These are phyloP conservation scores for Lamellibrachia luymesi DNA, from an alignment of 1,140 invertebrate species.

Conservation along the genomic window DNA sequence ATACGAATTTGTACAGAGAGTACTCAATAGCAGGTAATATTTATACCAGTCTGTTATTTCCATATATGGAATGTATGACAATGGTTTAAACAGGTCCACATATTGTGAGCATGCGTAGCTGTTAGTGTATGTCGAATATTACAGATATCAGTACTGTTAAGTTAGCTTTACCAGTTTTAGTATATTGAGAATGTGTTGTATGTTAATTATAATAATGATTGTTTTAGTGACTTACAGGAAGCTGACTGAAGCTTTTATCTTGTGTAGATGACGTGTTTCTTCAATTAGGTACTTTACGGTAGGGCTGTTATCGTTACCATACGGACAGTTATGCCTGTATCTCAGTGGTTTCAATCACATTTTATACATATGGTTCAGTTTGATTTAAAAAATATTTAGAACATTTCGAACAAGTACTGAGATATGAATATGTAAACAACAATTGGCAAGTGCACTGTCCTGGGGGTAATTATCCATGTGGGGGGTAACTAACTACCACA, in stretches of 20 bases:
- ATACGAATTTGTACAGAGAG: background rate
- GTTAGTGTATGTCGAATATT: background rate
- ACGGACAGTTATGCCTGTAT: background rate
- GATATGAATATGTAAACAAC: background rate
- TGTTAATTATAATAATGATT: background rate
- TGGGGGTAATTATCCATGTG: background rate
- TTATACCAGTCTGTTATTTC: background rate
- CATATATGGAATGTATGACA: background rate
- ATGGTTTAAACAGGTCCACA: background rate
- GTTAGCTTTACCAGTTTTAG: background rate
- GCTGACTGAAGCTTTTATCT: background rate
- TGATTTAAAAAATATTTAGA: background rate
- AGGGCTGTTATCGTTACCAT: background rate
- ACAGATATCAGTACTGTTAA: background rate
- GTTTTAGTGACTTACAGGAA: background rate
- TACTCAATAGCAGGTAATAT: background rate
- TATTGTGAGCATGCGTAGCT: background rate
- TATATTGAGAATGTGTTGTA: background rate
- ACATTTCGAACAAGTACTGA: background rate
- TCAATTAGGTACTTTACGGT: background rate
- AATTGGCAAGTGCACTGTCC: background rate
- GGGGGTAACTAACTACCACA: background rate
- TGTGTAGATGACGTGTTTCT: background rate
- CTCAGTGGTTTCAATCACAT: too few species aligned
- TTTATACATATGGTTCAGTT: background rate